Evolutionary conservation across 1,140 invertebrate genomes (phyloP), one percentile per base, ranked within the genome.

Genomic region (Bilobella aurantiaca): DNA sequence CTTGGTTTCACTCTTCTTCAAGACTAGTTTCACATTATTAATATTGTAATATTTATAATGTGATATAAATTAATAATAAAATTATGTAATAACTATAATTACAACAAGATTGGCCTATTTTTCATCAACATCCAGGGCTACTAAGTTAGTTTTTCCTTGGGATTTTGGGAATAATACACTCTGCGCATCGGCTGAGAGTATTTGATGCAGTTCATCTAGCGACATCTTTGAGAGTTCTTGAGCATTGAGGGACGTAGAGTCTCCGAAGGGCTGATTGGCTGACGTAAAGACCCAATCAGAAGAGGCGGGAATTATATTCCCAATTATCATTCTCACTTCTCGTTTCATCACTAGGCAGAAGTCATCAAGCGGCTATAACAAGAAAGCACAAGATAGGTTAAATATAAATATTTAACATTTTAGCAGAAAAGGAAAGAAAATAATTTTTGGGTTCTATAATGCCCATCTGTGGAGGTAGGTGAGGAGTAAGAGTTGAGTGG

Each of bases 291-390:
- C 63, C 68, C 67, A 71, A 1, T 59, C 53, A 14, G 67, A 65
- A 1, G 72, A 65, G 16, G 27, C 62, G 30, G 53, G 67, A 23
- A 68, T 28, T 66, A 42, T 49, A 25, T 47, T 47, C 1, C 61
- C 63, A 21, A 70, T 65, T 42, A 71, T 68, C 25, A 64, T 46
- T 63, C 63, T 65, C 25, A 69, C 59, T 64, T 67, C 64, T 59
- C 34, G 27, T 16, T 61, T 67, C 16, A 68, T 62, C 1, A 71
- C 71, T 62, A 64, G 61, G 46, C 71, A 70, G 49, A 68, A 73
- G 46, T 69, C 72, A 56, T 63, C 67, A 23, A 65, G 62, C 28
- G 70, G 70, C 67, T 71, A 18, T 65, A 62, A 42, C 46, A 0
- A n/a, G n/a, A n/a, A n/a, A n/a, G n/a, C n/a, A n/a, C n/a, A n/a